phyloP scores from a whole-genome alignment of 2,888 invertebrate genomes.

The Eucera pruinosa region DNA sequence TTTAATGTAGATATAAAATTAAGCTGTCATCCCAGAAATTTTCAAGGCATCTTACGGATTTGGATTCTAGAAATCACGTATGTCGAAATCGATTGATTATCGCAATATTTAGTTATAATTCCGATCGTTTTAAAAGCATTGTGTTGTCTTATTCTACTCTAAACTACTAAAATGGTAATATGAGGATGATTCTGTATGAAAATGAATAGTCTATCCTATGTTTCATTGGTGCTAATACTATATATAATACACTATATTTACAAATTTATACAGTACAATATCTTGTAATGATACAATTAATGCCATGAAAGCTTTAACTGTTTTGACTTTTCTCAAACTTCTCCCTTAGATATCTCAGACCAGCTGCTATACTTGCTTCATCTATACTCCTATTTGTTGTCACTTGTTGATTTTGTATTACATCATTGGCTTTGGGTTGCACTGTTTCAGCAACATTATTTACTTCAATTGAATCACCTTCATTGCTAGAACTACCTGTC shows the following conservation, averaged over 20 bases:
- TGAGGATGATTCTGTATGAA: too few relatives aligned
- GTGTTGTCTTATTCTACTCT: too few relatives aligned
- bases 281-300: conserved; percentile 2
- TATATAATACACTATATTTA: conserved; percentile 36
- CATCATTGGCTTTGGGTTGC: neutral
- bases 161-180: too few relatives aligned
- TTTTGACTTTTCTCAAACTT: conserved; percentile 75
- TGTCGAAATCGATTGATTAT: too few relatives aligned
- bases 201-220: too few relatives aligned
- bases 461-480: neutral
- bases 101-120: too few relatives aligned
- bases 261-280: conserved; percentile 25
- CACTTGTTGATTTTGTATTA: conserved; percentile 11
- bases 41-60: too few relatives aligned
- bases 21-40: too few relatives aligned
- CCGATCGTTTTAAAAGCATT: too few relatives aligned
- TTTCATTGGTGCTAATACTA: too few relatives aligned
- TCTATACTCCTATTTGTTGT: conserved; percentile 59
- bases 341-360: conserved; percentile 77
- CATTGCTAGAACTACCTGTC: neutral
- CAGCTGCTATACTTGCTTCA: conserved; percentile 73
- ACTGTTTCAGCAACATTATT: neutral
- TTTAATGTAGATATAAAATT: too few relatives aligned
- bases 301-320: conserved; percentile 23
- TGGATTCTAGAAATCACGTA: too few relatives aligned